Evolutionary conservation across 2,888 invertebrate genomes (phyloP).

Genomic region (Orthonychiurus folsomi): DNA sequence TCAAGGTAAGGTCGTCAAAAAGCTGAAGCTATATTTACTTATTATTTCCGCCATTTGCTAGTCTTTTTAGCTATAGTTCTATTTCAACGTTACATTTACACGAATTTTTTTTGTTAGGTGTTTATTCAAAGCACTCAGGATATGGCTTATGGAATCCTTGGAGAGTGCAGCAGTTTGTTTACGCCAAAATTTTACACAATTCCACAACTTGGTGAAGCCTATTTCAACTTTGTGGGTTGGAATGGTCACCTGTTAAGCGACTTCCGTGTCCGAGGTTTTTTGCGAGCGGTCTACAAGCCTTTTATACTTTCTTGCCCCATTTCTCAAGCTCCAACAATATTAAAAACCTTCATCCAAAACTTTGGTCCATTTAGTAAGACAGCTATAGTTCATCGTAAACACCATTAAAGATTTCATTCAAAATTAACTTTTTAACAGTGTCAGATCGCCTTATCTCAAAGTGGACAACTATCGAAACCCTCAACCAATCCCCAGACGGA

Average conservation of each 20-base stretch:
- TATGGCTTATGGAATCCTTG: constrained; percentile 30
- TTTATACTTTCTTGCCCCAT: constrained; percentile 32
- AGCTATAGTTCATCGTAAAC: constrained; percentile 2
- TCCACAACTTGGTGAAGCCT: constrained; percentile 34
- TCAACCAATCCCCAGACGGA: constrained; percentile 18
- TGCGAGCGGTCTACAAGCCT: constrained; percentile 29
- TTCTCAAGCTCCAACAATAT: constrained; percentile 18
- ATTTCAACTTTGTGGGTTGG: constrained; percentile 33
- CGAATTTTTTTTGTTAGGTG: constrained; percentile 17
- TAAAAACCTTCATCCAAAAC: constrained; percentile 30
- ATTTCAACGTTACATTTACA: no score
- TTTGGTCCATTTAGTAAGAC: constrained; percentile 38
- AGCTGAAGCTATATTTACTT: no score
- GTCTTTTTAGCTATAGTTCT: no score
- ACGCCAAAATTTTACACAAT: constrained; percentile 28
- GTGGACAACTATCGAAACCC: constrained; percentile 31
- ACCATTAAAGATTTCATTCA: neutral
- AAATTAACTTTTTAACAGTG: constrained; percentile 20
- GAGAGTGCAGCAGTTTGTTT: constrained; percentile 27
- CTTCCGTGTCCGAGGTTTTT: constrained; percentile 29
- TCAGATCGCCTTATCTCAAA: constrained; percentile 25
- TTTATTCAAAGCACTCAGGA: constrained; percentile 30
- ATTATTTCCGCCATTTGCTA: no score
- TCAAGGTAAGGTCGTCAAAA: no score
- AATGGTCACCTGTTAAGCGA: constrained; percentile 29